Base-by-base conservation (phyloP, 2,888 invertebrate genomes). In the Drosophila limbata region DNA sequence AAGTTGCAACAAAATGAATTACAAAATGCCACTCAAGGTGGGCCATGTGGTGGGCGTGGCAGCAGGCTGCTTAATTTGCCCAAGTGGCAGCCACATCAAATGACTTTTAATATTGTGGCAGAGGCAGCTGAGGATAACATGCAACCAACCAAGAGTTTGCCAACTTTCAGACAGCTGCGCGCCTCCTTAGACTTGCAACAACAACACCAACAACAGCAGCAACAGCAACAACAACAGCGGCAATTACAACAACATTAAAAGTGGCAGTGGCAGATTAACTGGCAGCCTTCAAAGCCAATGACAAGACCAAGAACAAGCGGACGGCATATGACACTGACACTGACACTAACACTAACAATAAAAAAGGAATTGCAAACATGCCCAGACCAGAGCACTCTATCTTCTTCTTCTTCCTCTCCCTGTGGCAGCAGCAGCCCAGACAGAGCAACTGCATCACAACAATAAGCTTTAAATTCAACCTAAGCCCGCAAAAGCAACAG, bases 321-420 rank as follows among this genome's bases (percentile, higher is more conserved):
- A 59, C 52, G 52, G 52, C 50, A 69, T 69, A 71, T 83, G 90
- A 85, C 88, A 89, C 73, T 90, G 90, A 83, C 33, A 88, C 72
- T 90, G 89, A 83, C 35, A 35, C 13, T 10, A 31, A 84, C 88
- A 88, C 73, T 90, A 89, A 85, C 90, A 88, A 85, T 90, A 88
- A 89, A 87, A 89, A 84, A 83, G 79, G 73, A 79, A 90, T 77
- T 84, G 84, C 85, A 73, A 77, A 69, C 67, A 71, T 73, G 69
- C 57, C 71, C 52, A 61, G 35, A 33, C 1, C 25, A 56, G 13
- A 64, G 45, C 47, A 47, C 39, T 48, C 17, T 17, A 51, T 15
- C 17, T 40, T 5, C 48, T 10, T 1, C 19, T 37, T 39, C 9
- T 37, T 3, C 25, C 9, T 15, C 44, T 6, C 4, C 25, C 11